These are phyloP conservation scores for Acanthurus tractus DNA, from an alignment of 2,797 vertebrate species.

Conservation along the genomic window DNA sequence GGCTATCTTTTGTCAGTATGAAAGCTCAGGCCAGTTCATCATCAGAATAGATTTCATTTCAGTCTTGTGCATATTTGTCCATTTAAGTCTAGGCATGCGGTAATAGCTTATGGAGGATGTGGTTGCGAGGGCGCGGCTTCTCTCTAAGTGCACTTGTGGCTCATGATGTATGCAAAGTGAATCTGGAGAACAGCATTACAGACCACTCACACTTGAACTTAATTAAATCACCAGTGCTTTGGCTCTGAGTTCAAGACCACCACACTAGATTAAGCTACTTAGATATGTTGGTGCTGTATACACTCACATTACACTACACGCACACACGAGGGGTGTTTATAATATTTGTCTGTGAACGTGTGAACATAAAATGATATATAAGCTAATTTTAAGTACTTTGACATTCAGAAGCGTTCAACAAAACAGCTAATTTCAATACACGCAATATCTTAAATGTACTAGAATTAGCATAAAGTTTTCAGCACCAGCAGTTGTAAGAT, in stretches of 20 bases:
- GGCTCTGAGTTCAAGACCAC: conserved; percentile 54
- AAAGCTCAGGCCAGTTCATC: conserved; percentile 62
- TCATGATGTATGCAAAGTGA: conserved; percentile 80
- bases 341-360: conserved; percentile 28
- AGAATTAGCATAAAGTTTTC: not conserved
- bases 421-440: not conserved
- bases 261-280: conserved; percentile 59
- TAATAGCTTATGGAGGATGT: conserved; percentile 72
- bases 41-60: conserved; percentile 71
- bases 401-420: conserved; percentile 5
- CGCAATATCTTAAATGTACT: not conserved
- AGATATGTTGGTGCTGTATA: conserved; percentile 32
- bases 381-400: conserved; percentile 8
- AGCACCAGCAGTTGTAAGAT: not conserved
- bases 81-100: conserved; percentile 61
- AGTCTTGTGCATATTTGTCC: conserved; percentile 65
- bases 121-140: conserved; percentile 40
- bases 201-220: conserved; percentile 76
- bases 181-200: conserved; percentile 71
- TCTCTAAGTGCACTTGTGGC: conserved; percentile 73
- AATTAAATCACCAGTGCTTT: conserved; percentile 79
- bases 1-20: conserved; percentile 68
- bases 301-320: not conserved
- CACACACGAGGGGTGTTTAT: conserved; percentile 13
- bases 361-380: conserved; percentile 32